Base-by-base conservation (phyloP, 2,113 vertebrate species). In the Etheostoma cragini region DNA sequence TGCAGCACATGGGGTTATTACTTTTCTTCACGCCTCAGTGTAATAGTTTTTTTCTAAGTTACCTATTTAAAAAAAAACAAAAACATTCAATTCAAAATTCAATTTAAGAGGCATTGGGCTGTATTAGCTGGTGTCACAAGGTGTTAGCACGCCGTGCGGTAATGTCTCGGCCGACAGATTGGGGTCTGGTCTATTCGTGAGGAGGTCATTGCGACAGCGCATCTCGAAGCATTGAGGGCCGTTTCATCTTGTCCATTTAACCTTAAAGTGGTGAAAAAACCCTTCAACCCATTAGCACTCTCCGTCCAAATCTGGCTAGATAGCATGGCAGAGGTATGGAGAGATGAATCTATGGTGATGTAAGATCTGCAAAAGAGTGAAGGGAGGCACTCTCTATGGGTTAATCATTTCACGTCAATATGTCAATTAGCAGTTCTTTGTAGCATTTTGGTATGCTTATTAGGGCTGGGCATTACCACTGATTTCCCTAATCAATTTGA, bases 81-180 rank as follows among this genome's bases (percentile, higher is more conserved):
- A 82, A 65, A 35, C 1, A 12, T 35, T 66, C 47, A 60, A 19
- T 58, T n/a, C n/a, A n/a, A n/a, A n/a, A n/a, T n/a, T n/a, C 33
- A 33, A 62, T 72, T 64, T 57, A 17, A 61, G 54, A 57, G 14
- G 12, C 30, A 3, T 24, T 52, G 16, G 64, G 70, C 16, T 47
- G 16, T 11, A 52, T 65, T 42, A 64, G 35, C 64, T 56, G 79
- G 52, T 77, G 53, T 8, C 53, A 52, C 35, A 47, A 30, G n/a
- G 56, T 65, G 68, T 77, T 68, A 73, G 56, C 52, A 72, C 62
- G 69, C 38, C 10, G 8, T 68, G 80, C 17, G 3, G 42, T 12
- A 14, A 69, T 74, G 66, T 76, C 38, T 68, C 22, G 60, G 50
- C 53, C 33, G 49, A 75, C 74, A 86, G 76, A 82, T 85, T 72